Base-by-base conservation (phyloP, 1,140 invertebrate genomes). In the Agraylea sexmaculata region DNA sequence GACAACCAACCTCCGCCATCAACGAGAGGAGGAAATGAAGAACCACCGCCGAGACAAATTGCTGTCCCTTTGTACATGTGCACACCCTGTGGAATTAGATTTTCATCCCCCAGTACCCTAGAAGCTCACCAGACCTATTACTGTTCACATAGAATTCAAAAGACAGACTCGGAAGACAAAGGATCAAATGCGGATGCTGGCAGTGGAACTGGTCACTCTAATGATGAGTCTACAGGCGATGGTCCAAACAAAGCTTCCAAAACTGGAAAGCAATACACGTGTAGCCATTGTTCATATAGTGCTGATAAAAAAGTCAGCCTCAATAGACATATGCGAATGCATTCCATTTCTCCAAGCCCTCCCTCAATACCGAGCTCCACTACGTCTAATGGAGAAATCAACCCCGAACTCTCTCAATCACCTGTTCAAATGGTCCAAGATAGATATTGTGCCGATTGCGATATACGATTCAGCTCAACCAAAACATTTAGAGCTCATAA, bases 401-500 rank as follows among this genome's bases (percentile, higher is more conserved):
- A 45, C 44, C 53, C 51, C 37, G 53, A 57, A 16, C 37, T 55
- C 22, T 55, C 61, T 21, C 64, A 53, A 22, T 63, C 52, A 49
- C 64, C 55, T 45, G 60, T 42, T 50, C 54, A 19, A 33, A 66
- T 57, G 20, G 53, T 40, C 28, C 58, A 71, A 45, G 75, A 90
- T 53, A 73, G 87, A 42, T 95, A 93, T 58, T 96, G 92, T 59
- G 73, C 82, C 34, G 85, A 95, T 55, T 97, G 92, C 68, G 90
- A 95, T 66, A 96, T 97, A 47, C 80, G 88, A 55, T 83, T 83
- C 58, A 90, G 80, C 44, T 92, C 88, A 1, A 68, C 85, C 19
- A 92, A 90, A 59, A 96, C 90, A 0, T 96, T 78, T 59, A 68
- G 83, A 38, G 91, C 90, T n/a, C 92, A 97, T 64, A 95, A 95